Evolutionary conservation across 2,113 vertebrate genomes (phyloP), one percentile per base, ranked within the genome.

Genomic region (Dicerorhinus sumatrensis): DNA sequence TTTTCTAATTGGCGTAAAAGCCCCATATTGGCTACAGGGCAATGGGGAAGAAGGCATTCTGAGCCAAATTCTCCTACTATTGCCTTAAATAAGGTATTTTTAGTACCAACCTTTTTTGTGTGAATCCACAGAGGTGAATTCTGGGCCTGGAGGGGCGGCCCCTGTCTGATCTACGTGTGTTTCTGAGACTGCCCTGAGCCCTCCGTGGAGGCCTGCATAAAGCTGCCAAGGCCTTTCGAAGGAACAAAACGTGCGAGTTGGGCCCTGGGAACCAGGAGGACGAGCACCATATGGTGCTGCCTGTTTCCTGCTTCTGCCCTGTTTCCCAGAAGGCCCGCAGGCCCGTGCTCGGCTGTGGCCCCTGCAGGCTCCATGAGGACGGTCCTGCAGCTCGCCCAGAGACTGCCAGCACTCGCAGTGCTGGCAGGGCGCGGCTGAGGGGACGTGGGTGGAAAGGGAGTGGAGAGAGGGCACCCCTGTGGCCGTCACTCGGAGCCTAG

Each of bases 21-120:
- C 33, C 63, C 25, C 39, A 0, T 31, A 0, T 14, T 5, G 27
- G 12, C 16, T 4, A 1, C 2, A 6, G 5, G 17, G 60, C 0
- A 0, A 1, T 51, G 72, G 20, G 23, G 16, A 39, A 33, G 69
- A 79, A 36, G 29, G 13, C 20, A 6, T 5, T 31, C 29, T 31
- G 51, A 70, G 20, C 36, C 76, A 65, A 4, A 58, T 8, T 51
- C 18, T 77, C 48, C 54, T 23, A 18, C 1, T 42, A 6, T 65
- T 67, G 25, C 20, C 69, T 79, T 75, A 17, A 56, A 14, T 8
- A 54, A 82, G 21, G 25, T 14, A 12, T 33, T 58, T 62, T 77
- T 25, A 84, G 58, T 73, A 17, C 20, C 51, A 48, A 0, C 20
- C 36, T 90, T 27, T 42, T 54, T 46, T 75, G 80, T 62, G 69